phyloP scores from a whole-genome alignment of 2,113 vertebrate genomes.

The Pelecanoides urinatrix region DNA sequence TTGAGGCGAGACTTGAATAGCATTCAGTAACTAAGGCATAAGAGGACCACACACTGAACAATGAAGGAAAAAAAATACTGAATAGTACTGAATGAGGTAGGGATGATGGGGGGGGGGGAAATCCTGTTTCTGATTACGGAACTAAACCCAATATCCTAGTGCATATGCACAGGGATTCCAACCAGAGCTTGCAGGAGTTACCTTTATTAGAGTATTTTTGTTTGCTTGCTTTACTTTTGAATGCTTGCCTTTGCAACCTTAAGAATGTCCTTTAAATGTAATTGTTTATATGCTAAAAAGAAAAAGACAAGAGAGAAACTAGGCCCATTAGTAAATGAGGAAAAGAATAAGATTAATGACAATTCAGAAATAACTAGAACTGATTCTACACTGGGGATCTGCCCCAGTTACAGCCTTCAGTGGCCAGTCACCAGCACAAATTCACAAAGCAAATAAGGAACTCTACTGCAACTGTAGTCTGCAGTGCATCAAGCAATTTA shows the following conservation, averaged over 20 bases:
- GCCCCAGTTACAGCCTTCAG: slow-evolving; percentile 38
- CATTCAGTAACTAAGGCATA: background rate
- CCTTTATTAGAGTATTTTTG: background rate
- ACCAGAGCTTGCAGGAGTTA: background rate
- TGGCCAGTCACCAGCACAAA: slow-evolving; percentile 3
- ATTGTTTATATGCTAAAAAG: slow-evolving; percentile 7
- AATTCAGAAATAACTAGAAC: slow-evolving; percentile 57
- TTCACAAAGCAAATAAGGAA: background rate
- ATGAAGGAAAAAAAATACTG: background rate
- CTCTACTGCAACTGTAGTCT: background rate
- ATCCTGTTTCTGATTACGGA: background rate
- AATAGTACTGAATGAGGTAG: background rate
- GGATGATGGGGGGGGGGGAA: background rate
- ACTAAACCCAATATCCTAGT: background rate
- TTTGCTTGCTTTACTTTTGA: background rate
- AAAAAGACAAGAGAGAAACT: background rate
- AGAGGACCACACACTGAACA: slow-evolving; percentile 20
- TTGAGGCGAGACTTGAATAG: background rate
- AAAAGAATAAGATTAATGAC: slow-evolving; percentile 38
- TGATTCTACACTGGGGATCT: slow-evolving; percentile 42
- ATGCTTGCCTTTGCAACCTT: background rate
- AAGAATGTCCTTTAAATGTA: background rate
- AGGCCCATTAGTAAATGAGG: slow-evolving; percentile 47
- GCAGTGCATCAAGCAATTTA: background rate
- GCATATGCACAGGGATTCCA: background rate